Base-by-base conservation (phyloP, 2,113 vertebrate species). In the Peromyscus leucopus region DNA sequence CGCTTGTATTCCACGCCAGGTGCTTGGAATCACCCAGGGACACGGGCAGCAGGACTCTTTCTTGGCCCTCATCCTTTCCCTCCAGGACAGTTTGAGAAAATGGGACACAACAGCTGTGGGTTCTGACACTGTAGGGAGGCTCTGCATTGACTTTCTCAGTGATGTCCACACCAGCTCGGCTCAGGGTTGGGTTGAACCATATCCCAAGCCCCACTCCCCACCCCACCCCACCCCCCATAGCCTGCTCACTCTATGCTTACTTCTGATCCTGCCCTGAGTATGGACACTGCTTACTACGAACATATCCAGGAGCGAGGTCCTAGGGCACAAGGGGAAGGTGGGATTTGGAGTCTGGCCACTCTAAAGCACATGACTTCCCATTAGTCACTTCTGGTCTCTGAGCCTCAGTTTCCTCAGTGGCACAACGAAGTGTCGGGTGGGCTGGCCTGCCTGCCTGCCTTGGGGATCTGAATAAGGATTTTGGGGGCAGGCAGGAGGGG, bases 161-260 rank as follows among this genome's bases (percentile, higher is more conserved):
- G 91, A 97, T 74, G 46, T 93, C 91, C 95, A 92, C 7, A 61
- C 48, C 85, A 91, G 83, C 74, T 88, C 79, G 51, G 96, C 83
- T 74, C 55, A 57, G 17, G 71, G 69, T 69, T 87, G 0, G 79
- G 87, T 87, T 96, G 91, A 67, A 69, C 8, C 31, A 42, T 28
- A 61, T 16, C 22, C 36, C 42, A 28, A 46, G 22, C 24, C 26
- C 24, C 12, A 76, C 42, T 48, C 75, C 42, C 36, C 26, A 21
- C 21, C 55, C 79, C 12, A 76, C 42, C 48, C 75, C 42, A 36
- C 26, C 36, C 21, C 55, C 79, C 24, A 21, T 39, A 26, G 26
- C 78, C 67, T 74, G 67, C 83, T 39, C 57, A 46, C 42, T 75
- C 55, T 28, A 9, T 82, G 36, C 36, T 90, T 12, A 9, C 82